Evolutionary conservation across 2,888 invertebrate species (phyloP), one percentile per base, ranked within the genome.

Genomic region (Dicyrtomina minuta): DNA sequence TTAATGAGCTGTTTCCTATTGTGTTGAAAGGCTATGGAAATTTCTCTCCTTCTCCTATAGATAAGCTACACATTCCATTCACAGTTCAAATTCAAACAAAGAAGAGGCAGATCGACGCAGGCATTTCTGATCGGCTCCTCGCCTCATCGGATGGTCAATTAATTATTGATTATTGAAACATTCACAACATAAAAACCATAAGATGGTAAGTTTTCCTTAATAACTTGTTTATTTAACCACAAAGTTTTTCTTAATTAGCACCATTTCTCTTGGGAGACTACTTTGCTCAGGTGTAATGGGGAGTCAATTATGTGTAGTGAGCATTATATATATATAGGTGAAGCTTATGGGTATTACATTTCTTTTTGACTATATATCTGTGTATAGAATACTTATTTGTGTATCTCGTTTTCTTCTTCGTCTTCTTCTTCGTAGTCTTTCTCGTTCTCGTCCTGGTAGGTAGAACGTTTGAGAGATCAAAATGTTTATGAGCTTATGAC

Each of bases 121-220:
- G 33, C 33, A 3, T n/a, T n/a, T n/a, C n/a, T n/a, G n/a, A n/a
- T 33, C 33, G 33, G 33, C 33, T 3, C 33, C 33, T 33, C 33
- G 3, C 8, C 33, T 33, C 33, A 5, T 33, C 1, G 27, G 15
- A 58, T 58, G 58, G 26, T 44, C 44, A 61, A 44, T 61, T 61
- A 61, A 61, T 61, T 61, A 61, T 61, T 44, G 61, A 44, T 27
- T 44, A 61, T 61, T 61, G 61, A 26, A 61, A 61, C 61, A 46
- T 61, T 61, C 61, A 60, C 20, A 26, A 46, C 39, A 22, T 17
- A 17, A 17, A 61, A 61, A 44, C 44, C 44, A 61, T 61, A 27
- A 46, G 26, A 61, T 46, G 61, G 61, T 46, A 61, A 61, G 46
- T 46, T 61, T 44, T 61, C n/a, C 39, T 39, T 39, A 46, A 46